A percentile compares a stretch with the other conserved stretches of the same genome.
phyloP scores from a whole-genome alignment of 1,140 invertebrate species.

The Asobara japonica region DNA sequence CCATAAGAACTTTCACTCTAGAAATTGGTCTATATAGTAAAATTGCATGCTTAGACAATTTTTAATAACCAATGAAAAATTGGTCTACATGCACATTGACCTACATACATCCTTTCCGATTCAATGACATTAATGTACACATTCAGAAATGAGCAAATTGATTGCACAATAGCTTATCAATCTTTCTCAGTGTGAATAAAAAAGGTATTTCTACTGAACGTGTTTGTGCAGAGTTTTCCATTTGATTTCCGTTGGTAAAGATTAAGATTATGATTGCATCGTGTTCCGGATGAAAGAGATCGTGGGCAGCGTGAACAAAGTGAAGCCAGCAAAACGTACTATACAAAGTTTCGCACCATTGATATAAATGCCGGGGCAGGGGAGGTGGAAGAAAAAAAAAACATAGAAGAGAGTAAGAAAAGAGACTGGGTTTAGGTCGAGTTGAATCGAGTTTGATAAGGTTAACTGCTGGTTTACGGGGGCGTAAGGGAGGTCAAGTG shows the following conservation, averaged over 20 bases:
- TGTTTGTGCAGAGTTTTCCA: neutral
- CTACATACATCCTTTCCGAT: too few relatives aligned
- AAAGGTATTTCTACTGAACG: neutral
- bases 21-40: too few relatives aligned
- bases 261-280: conserved; percentile 10
- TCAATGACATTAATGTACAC: too few relatives aligned
- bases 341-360: neutral
- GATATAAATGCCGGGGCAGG: conserved; percentile 4
- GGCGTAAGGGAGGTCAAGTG: conserved; percentile 65
- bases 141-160: too few relatives aligned
- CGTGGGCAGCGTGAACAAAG: conserved; percentile 5
- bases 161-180: too few relatives aligned
- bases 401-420: neutral
- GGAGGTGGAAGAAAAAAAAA: neutral
- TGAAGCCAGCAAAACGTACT: neutral
- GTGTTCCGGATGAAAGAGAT: conserved; percentile 7
- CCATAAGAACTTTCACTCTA: too few relatives aligned
- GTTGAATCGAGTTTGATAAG: conserved; percentile 55
- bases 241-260: neutral
- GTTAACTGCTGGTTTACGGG: conserved; percentile 63
- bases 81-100: too few relatives aligned
- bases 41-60: too few relatives aligned
- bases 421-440: conserved; percentile 18
- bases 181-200: too few relatives aligned
- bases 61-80: too few relatives aligned